Evolutionary conservation across 2,113 vertebrate genomes (phyloP).

Genomic region (Benitochromis conjunctus): DNA sequence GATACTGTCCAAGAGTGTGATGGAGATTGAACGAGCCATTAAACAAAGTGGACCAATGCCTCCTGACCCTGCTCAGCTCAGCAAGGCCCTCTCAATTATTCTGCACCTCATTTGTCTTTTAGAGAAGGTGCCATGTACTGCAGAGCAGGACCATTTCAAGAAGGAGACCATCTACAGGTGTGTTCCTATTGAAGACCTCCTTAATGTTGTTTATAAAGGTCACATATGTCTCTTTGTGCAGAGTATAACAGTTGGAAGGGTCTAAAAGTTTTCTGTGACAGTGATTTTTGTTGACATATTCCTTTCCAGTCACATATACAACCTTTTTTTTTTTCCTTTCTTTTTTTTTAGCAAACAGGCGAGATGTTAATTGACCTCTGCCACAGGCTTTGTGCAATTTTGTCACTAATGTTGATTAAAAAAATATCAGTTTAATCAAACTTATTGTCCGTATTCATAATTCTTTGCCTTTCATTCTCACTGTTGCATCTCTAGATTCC

Average conservation of each 20-base stretch:
- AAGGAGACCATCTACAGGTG: slow-evolving; percentile 93
- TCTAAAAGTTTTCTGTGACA: background rate
- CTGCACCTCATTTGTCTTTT: slow-evolving; percentile 96
- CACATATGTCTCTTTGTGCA: background rate
- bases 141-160: slow-evolving; percentile 95
- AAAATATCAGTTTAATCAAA: background rate
- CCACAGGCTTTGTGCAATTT: background rate
- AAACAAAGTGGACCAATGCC: slow-evolving; percentile 80
- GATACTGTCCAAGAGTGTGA: slow-evolving; percentile 92
- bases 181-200: background rate
- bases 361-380: background rate
- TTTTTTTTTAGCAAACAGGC: background rate
- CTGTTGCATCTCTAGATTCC: slow-evolving; percentile 69
- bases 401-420: background rate
- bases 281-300: background rate
- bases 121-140: slow-evolving; percentile 93
- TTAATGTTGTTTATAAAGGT: background rate
- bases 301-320: background rate
- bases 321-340: background rate
- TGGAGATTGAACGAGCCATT: slow-evolving; percentile 93
- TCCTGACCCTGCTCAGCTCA: slow-evolving; percentile 89
- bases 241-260: background rate
- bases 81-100: slow-evolving; percentile 97
- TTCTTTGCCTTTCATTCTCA: background rate
- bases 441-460: background rate